Base-by-base conservation (phyloP, 2,113 vertebrate genomes). In the Accipiter virgatus region DNA sequence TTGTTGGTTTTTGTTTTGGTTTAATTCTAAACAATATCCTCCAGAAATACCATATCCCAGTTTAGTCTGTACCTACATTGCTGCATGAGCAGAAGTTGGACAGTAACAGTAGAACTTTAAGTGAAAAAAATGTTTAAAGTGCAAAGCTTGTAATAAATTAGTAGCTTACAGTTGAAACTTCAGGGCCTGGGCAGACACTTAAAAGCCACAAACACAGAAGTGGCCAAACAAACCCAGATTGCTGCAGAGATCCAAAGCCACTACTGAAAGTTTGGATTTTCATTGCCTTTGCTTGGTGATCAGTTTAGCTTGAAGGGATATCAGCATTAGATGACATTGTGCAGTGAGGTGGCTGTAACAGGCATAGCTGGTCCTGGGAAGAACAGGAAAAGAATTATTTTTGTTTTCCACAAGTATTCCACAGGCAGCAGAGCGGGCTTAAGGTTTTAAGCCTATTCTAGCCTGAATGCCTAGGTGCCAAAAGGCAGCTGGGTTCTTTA, bases 141-240 rank as follows among this genome's bases (percentile, higher is more conserved):
- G 66, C 47, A 94, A 91, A 86, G 56, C 42, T 83, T 73, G 27
- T 81, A 77, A 88, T 94, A 96, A 96, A 96, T 96, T 59, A 88
- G 45, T 81, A 93, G 48, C 18, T 71, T 85, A 75, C 0, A 0
- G 32, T 81, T 90, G 53, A 87, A 94, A 88, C 45, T 86, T 77
- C 61, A 88, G 68, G 52, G 47, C 16, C 81, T 81, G 78, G 38
- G 84, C 85, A 94, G 81, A 72, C 43, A 66, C 85, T 88, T 75
- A 85, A 91, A 95, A 89, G 77, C 79, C 79, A 94, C 92, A 84
- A 65, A 66, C 48, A 85, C 21, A 58, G 81, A 83, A 9, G 5
- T 78, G 42, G 77, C 62, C 81, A 86, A 86, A 75, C 34, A 65
- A 90, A 88, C 14, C 26, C 61, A 59, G 68, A 45, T 25, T 73